Conservation (phyloP, 2,113 vertebrate genomes). For the Potamarius usumacintae region DNA sequence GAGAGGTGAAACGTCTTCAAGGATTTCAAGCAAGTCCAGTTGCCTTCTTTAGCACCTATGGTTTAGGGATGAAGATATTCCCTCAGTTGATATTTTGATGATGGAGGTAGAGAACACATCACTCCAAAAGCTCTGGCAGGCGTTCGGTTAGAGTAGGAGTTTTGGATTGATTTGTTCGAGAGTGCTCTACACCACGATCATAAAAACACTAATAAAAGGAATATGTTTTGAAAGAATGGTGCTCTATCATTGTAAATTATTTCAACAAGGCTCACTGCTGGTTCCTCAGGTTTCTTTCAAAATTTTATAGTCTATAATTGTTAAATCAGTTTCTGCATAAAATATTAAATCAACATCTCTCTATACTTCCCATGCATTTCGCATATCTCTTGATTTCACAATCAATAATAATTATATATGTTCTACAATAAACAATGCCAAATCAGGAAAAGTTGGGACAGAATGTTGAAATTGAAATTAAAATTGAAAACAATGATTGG, state of each 20-base stretch:
- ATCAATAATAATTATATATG: background rate
- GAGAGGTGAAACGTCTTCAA: no score
- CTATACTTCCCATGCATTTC: background rate
- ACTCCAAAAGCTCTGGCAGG: background rate
- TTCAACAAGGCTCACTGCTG: background rate
- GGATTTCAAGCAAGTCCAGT: no score
- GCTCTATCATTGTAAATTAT: background rate
- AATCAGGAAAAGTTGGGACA: no score
- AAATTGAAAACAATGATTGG: no score
- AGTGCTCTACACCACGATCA: background rate
- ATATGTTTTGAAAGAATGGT: background rate
- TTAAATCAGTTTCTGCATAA: background rate
- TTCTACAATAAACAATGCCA: background rate
- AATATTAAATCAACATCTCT: background rate
- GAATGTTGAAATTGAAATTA: no score
- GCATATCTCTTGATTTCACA: background rate
- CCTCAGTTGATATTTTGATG: background rate
- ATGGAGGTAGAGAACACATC: background rate
- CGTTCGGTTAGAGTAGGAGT: background rate
- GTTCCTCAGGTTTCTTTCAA: background rate
- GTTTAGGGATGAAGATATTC: no score
- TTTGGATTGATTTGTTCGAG: background rate
- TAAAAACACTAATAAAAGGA: background rate
- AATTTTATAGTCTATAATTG: background rate
- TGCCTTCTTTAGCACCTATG: no score